Evolutionary conservation across 53 echinoderm and acorn worm genomes (phyloP).

Genomic region (Arbacia lixula): DNA sequence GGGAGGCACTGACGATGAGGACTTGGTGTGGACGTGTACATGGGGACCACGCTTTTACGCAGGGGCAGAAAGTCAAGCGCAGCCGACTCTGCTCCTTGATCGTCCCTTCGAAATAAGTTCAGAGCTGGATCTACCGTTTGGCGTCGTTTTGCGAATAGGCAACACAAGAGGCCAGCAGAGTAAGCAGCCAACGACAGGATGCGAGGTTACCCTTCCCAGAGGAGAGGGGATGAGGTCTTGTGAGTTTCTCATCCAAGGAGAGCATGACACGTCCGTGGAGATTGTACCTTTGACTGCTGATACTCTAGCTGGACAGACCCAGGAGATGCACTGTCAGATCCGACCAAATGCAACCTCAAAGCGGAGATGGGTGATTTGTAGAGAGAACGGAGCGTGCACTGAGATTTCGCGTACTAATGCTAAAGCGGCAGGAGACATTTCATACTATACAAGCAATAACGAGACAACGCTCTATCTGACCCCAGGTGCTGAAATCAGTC

Average conservation of each 20-base stretch:
- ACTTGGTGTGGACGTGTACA: background rate
- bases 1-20: too few relatives aligned
- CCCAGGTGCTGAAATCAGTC: too few relatives aligned
- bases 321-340: background rate
- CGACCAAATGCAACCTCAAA: background rate
- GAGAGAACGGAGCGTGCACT: too few relatives aligned
- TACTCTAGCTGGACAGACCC: background rate
- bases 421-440: too few relatives aligned
- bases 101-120: too few relatives aligned
- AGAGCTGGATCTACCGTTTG: too few relatives aligned
- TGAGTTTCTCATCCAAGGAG: background rate
- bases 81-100: too few relatives aligned
- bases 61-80: too few relatives aligned
- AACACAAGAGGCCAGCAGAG: too few relatives aligned
- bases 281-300: background rate
- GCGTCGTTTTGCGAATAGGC: background rate
- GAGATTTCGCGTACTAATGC: too few relatives aligned
- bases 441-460: background rate
- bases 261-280: background rate
- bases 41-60: slow-evolving; percentile 22
- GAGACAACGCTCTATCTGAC: background rate
- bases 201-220: too few relatives aligned
- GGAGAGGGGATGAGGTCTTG: background rate
- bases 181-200: too few relatives aligned
- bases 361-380: slow-evolving; percentile 12